Conservation (phyloP, 2,797 vertebrate species). For the Pseudochaenichthys georgianus region DNA sequence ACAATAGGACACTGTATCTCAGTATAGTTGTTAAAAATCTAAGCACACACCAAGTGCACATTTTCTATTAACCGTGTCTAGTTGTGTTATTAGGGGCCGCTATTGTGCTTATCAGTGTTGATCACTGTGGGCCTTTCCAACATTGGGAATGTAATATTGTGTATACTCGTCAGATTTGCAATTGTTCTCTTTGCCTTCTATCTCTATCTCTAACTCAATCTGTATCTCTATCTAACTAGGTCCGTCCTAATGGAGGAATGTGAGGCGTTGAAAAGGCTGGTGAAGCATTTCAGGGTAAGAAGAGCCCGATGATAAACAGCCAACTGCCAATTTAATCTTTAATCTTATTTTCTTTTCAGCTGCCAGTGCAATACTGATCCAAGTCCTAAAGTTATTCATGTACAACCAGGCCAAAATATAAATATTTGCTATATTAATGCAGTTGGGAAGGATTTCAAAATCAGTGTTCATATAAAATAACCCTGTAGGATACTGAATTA, state of each 20-base stretch:
- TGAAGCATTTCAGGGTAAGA: conserved; percentile 87
- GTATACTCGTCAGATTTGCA: not conserved
- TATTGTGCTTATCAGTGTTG: not conserved
- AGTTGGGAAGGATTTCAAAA: not conserved
- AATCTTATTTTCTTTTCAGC: conserved; percentile 16
- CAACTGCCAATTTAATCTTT: conserved; percentile 5
- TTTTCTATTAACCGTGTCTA: conserved; percentile 21
- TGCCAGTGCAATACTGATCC: conserved; percentile 5
- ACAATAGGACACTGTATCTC: conserved; percentile 44
- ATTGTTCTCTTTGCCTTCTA: conserved; percentile 37
- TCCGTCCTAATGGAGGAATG: conserved; percentile 85
- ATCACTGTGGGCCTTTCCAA: not conserved
- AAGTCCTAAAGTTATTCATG: conserved; percentile 19
- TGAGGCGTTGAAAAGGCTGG: conserved; percentile 75
- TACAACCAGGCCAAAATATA: conserved; percentile 1
- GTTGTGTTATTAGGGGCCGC: not conserved
- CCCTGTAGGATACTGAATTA: not conserved
- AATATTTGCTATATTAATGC: conserved; percentile 11
- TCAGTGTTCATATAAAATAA: conserved; percentile 7
- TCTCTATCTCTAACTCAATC: not conserved
- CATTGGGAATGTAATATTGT: not conserved
- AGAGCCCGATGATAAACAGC: conserved; percentile 7
- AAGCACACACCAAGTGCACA: conserved; percentile 23
- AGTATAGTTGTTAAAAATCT: conserved; percentile 35
- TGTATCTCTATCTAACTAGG: conserved; percentile 65